Evolutionary conservation across 2,113 vertebrate species (phyloP), one percentile per base, ranked within the genome.

Genomic region (Myocastor coypus): DNA sequence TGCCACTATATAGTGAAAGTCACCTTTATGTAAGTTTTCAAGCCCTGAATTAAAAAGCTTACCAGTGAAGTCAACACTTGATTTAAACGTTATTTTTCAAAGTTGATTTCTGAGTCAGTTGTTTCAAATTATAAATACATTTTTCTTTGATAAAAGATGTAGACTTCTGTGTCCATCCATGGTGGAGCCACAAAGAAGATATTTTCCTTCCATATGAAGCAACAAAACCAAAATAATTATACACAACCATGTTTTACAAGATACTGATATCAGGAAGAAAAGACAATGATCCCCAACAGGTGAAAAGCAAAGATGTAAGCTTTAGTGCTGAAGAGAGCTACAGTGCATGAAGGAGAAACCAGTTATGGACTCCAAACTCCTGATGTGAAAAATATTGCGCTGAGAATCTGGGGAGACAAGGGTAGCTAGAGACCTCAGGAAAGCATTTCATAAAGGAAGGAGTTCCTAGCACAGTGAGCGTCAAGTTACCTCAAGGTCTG

Each of bases 21-120:
- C 85, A 37, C 52, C 14, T 92, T 87, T 75, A 73, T 84, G 34
- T 86, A 24, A 77, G 9, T 71, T 82, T 83, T 71, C 55, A n/a
- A 42, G 37, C 63, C 91, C 46, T 81, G 59, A 89, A 86, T 94
- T 66, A 69, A 50, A 87, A 17, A 90, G 16, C 13, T 57, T 32
- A 26, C 66, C 12, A 34, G 4, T 83, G 87, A 19, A 83, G 26
- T 22, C 46, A 95, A 52, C 73, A 81, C 22, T 28, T 84, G 42
- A 71, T n/a, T 84, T 83, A 57, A 11, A 91, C 32, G 42, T 66
- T 42, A 50, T 59, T 26, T 83, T 95, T 91, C 61, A 69, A 83
- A 83, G 55, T 84, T 83, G 71, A 11, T 34, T 89, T 91, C 64
- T 37, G 30, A 26, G 30, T n/a, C 34, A 85, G 5, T 66, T 93